A percentile compares a stretch with the other conserved stretches of the same genome.
Evolutionary conservation across 2,888 invertebrate species (phyloP).

Genomic region (Troglohyphantes excavatus): DNA sequence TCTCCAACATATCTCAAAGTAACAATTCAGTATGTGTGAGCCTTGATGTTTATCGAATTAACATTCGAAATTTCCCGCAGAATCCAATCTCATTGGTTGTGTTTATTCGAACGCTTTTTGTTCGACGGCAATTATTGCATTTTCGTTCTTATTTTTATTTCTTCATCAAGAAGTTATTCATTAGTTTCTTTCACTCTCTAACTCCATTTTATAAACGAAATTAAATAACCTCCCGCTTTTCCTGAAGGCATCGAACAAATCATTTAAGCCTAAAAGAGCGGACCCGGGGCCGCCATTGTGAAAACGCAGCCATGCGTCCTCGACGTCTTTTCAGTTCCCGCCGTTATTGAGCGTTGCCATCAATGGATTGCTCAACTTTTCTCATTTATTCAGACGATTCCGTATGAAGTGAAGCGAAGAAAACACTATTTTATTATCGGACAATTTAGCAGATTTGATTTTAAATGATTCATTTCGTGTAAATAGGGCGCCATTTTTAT

Average conservation of each 20-base stretch:
- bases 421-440: slow-evolving; percentile 65
- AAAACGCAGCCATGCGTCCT: slow-evolving; percentile 38
- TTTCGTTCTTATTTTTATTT: slow-evolving; percentile 3
- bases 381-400: slow-evolving; percentile 59
- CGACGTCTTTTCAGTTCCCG: slow-evolving; percentile 42
- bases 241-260: slow-evolving; percentile 27
- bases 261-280: slow-evolving; percentile 33
- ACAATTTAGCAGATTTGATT: slow-evolving; percentile 71
- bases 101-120: slow-evolving; percentile 36
- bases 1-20: background rate
- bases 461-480: slow-evolving; percentile 64
- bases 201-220: slow-evolving; percentile 29
- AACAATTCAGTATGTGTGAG: slow-evolving; percentile 8
- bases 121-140: slow-evolving; percentile 44
- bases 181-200: slow-evolving; percentile 32
- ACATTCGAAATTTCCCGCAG: slow-evolving; percentile 42
- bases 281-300: slow-evolving; percentile 33
- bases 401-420: slow-evolving; percentile 53
- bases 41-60: slow-evolving; percentile 62
- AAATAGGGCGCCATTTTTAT: slow-evolving; percentile 25
- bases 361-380: slow-evolving; percentile 42
- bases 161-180: slow-evolving; percentile 28
- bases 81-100: slow-evolving; percentile 45
- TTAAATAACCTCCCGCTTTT: slow-evolving; percentile 9
- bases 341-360: slow-evolving; percentile 63